phyloP scores from a whole-genome alignment of 1,140 invertebrate genomes.

The Apis florea region DNA sequence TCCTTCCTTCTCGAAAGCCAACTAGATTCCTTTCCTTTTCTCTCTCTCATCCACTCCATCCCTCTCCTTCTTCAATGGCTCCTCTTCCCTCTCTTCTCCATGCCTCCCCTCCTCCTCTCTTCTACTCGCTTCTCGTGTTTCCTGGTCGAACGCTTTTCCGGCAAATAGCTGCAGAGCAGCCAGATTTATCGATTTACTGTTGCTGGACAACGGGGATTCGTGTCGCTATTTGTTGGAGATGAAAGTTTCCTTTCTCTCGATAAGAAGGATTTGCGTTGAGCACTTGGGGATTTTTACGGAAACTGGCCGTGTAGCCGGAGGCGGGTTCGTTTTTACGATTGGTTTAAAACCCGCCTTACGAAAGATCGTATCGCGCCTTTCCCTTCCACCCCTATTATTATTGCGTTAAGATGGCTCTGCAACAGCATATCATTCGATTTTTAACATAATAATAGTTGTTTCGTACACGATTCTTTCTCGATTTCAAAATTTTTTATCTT shows the following conservation, averaged over 20 bases:
- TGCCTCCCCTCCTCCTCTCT: too few relatives aligned
- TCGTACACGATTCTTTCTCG: too few relatives aligned
- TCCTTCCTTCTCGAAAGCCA: slow-evolving; percentile 20
- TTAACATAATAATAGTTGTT: not conserved
- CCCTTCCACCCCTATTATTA: not conserved
- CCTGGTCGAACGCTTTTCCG: slow-evolving; percentile 60
- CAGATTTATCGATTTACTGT: slow-evolving; percentile 63
- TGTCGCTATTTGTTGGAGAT: slow-evolving; percentile 50
- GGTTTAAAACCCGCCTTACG: not conserved
- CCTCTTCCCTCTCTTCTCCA: too few relatives aligned
- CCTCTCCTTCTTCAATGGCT: too few relatives aligned
- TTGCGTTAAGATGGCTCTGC: not conserved
- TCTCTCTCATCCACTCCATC: not conserved
- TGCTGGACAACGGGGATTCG: slow-evolving; percentile 50
- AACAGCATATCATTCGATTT: not conserved
- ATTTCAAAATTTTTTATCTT: too few relatives aligned
- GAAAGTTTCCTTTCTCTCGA: slow-evolving; percentile 33
- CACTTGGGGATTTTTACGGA: slow-evolving; percentile 1
- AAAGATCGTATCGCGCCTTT: not conserved
- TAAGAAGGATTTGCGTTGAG: slow-evolving; percentile 46
- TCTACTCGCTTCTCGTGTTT: slow-evolving; percentile 36
- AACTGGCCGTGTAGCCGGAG: not conserved
- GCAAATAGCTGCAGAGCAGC: slow-evolving; percentile 55
- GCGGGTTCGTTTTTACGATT: not conserved
- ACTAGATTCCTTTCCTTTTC: slow-evolving; percentile 53